Percentiles rank a stretch among this genome's conserved stretches.
Evolutionary conservation across 2,113 vertebrate species (phyloP).

Genomic region (Coptodon rendalli): DNA sequence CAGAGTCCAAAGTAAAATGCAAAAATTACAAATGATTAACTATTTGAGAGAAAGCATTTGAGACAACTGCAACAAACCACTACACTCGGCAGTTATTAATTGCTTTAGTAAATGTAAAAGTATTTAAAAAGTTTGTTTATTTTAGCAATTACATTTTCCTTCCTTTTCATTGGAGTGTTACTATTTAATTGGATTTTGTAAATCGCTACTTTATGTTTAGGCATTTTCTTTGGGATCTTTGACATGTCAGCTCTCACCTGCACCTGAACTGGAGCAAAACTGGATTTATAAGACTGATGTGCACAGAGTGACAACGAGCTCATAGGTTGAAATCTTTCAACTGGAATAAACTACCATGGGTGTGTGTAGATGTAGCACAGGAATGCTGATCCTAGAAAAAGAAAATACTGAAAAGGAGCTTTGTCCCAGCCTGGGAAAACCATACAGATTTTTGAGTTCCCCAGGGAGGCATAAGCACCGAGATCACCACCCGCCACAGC

Average conservation of each 20-base stretch:
- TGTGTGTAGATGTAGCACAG: background rate
- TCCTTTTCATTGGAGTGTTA: background rate
- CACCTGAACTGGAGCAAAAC: background rate
- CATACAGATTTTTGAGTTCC: constrained; percentile 4
- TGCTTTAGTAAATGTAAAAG: background rate
- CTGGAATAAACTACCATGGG: background rate
- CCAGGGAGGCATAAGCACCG: background rate
- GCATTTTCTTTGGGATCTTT: background rate
- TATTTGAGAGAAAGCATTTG: background rate
- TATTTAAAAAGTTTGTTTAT: background rate
- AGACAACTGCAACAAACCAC: background rate
- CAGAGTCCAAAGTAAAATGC: background rate
- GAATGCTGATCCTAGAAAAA: background rate
- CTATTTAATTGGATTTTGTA: background rate
- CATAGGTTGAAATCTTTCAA: background rate
- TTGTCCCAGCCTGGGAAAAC: constrained; percentile 46
- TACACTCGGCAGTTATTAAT: background rate
- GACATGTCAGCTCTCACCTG: background rate
- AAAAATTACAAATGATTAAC: background rate
- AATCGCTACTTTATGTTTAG: background rate
- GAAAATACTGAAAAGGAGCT: background rate
- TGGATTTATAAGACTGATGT: background rate
- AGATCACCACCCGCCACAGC: background rate
- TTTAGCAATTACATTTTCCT: background rate
- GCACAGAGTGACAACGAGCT: background rate